These are phyloP conservation scores for Halcyon malimbica DNA, from an alignment of 2,113 vertebrate species.

Conservation along the genomic window DNA sequence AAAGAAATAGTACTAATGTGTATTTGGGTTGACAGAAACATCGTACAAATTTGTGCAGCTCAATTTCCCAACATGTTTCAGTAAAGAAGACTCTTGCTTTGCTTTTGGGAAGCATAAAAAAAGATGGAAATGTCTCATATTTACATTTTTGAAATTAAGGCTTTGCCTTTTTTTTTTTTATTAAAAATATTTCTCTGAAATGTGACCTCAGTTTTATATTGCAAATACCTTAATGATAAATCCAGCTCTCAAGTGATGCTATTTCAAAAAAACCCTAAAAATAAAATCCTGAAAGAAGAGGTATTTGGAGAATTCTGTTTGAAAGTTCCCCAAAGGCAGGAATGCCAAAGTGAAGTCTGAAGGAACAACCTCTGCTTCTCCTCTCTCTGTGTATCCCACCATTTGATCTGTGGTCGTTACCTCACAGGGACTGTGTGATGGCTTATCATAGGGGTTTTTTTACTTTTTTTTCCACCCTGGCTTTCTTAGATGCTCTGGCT, in stretches of 20 bases:
- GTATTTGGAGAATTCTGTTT: not conserved
- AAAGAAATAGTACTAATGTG: not conserved
- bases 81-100: not conserved
- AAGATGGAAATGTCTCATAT: not conserved
- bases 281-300: not conserved
- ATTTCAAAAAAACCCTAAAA: not conserved
- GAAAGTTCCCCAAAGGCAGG: not conserved
- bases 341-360: not conserved
- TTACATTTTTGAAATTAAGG: not conserved
- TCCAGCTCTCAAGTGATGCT: not conserved
- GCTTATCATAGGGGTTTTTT: not conserved
- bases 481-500: not conserved
- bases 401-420: not conserved
- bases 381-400: not conserved
- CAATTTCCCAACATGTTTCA: not conserved
- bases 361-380: not conserved
- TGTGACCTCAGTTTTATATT: not conserved
- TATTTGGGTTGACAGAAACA: not conserved
- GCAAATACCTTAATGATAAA: not conserved
- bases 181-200: not conserved
- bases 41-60: conserved; percentile 8
- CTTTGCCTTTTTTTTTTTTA: not conserved
- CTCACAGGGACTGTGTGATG: accelerated
- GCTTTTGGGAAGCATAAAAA: conserved; percentile 9
- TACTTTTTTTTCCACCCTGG: accelerated